Evolutionary conservation across 2,113 vertebrate species (phyloP).

Genomic region (Anoura caudifer): DNA sequence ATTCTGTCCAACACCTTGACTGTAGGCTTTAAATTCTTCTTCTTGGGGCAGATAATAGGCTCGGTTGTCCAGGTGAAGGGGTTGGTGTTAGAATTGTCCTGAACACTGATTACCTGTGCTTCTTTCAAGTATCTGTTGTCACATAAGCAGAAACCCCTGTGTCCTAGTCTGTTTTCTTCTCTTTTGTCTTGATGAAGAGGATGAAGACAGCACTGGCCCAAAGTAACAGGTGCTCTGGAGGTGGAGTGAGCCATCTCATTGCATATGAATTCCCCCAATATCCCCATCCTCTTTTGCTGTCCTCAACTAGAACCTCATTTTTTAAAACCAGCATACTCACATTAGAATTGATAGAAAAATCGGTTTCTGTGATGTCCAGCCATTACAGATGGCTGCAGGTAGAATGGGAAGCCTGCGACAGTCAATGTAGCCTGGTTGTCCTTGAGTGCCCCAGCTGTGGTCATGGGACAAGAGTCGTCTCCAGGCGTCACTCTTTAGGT

Average conservation of each 20-base stretch:
- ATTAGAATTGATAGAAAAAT: neutral
- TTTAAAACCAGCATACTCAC: neutral
- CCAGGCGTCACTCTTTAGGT: neutral
- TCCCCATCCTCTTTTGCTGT: neutral
- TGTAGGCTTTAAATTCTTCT: neutral
- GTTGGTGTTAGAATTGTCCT: neutral
- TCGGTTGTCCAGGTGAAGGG: accelerated
- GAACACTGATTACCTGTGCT: accelerated
- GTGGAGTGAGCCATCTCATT: neutral
- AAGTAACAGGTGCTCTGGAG: neutral
- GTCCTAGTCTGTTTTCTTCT: neutral
- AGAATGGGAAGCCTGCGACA: neutral
- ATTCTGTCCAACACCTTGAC: neutral
- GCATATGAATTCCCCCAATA: neutral
- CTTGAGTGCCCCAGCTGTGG: neutral
- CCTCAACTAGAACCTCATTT: neutral
- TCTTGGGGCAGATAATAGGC: accelerated
- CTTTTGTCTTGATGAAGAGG: neutral
- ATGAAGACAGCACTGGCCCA: accelerated
- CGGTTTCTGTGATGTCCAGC: neutral
- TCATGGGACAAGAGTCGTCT: neutral
- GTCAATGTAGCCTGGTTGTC: neutral
- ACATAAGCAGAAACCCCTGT: accelerated
- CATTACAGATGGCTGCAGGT: neutral
- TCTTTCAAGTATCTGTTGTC: too few species aligned